Evolutionary conservation across 2,113 vertebrate species (phyloP).

Genomic region (Speoplatyrhinus poulsoni): DNA sequence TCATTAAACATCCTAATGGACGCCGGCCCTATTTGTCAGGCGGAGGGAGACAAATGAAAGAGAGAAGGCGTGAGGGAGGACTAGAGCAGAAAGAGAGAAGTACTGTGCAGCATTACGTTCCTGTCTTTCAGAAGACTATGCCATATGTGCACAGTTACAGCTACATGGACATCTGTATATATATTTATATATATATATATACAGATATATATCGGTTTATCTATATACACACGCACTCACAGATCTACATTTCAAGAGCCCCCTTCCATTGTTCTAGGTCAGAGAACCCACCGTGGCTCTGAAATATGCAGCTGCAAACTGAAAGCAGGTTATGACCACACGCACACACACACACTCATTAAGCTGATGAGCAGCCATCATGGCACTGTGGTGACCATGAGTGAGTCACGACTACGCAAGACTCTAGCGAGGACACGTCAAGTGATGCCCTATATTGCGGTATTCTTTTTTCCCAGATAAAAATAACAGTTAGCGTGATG

Average conservation of each 20-base stretch:
- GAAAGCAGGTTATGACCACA: constrained; percentile 71
- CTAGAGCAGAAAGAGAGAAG: constrained; percentile 64
- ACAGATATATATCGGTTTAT: constrained; percentile 15
- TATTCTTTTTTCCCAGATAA: too few relatives aligned
- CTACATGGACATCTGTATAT: constrained; percentile 22
- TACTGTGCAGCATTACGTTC: constrained; percentile 65
- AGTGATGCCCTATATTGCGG: too few relatives aligned
- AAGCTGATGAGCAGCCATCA: constrained; percentile 1
- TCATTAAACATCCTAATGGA: constrained; percentile 77
- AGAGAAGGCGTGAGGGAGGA: not conserved
- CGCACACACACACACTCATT: constrained; percentile 25
- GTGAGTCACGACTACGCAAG: constrained; percentile 1
- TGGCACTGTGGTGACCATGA: constrained; percentile 13
- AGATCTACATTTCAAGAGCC: constrained; percentile 48
- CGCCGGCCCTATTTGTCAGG: constrained; percentile 64
- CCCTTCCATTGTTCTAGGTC: constrained; percentile 58
- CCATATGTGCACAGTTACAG: constrained; percentile 58
- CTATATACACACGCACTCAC: constrained; percentile 11
- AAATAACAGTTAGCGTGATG: too few relatives aligned
- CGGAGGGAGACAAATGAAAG: constrained; percentile 12
- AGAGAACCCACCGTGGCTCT: constrained; percentile 58
- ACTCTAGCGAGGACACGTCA: too few relatives aligned
- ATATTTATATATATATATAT: constrained; percentile 6
- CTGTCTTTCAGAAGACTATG: constrained; percentile 57
- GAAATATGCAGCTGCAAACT: constrained; percentile 59